Base-by-base conservation (phyloP, 2,888 invertebrate species). In the Pseudanteris insignis region DNA sequence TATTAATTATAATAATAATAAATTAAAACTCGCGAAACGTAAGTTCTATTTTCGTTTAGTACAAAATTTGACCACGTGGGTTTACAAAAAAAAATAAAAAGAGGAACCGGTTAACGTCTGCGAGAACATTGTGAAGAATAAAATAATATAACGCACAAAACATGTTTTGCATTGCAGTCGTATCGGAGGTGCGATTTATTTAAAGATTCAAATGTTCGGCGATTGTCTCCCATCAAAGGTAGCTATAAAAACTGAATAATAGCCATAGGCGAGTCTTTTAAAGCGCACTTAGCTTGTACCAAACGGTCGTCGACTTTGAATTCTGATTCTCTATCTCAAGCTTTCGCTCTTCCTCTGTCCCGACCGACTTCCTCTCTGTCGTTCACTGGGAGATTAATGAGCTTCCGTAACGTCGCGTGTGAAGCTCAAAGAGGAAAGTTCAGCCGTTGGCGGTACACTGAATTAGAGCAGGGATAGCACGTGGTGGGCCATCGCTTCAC, bases 351-450 rank as follows among this genome's bases (percentile, higher is more conserved):
- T 40, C 26, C 29, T 48, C 51, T 32, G 37, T 25, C 25, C 30
- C 37, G 32, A 32, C 44, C 44, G 38, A 38, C 44, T 54, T 54
- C 38, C 37, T 51, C 58, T 51, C 40, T 47, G 59, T 59, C 58
- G 44, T 50, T 50, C 25, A 10, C 50, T 38, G 18, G 10, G 58
- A 58, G 58, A 58, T 58, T 58, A 58, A 58, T 58, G 58, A 58
- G 50, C 43, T 58, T 58, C 58, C 58, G 58, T 59, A 51, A 13
- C 58, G 34, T 59, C 51, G 58, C 58, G 58, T 59, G 58, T 51
- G 50, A 51, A 38, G 40, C 50, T 59, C 58, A 59, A 59, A 54
- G 54, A 54, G 54, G 43, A 54, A 54, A 46, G 58, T 59, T 59
- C 40, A 59, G 38, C 58, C 50, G 58, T 29, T 40, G 58, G 51